Base-by-base conservation (phyloP, 2,113 vertebrate species). In the Atractosteus spatula region DNA sequence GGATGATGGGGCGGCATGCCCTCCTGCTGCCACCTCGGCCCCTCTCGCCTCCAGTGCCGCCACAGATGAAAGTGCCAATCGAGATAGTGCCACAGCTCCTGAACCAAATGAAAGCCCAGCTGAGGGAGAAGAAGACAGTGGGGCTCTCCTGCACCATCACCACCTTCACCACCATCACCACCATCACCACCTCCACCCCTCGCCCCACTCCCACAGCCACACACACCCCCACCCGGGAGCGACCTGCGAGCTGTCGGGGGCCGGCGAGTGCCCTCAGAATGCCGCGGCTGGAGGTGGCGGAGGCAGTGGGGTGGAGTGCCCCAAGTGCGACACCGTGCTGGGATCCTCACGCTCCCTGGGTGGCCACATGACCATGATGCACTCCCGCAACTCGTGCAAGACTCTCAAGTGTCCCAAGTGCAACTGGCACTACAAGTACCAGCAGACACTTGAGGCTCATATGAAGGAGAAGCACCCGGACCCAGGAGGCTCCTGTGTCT, bases 401-500 rank as follows among this genome's bases (percentile, higher is more conserved):
- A 99, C 97, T 8, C 94, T 99, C 75, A 99, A 99, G 91, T 99
- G 97, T 94, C 97, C 97, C 84, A 98, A 99, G 93, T 99, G 97
- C 89, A 99, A 99, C 92, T 99, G 97, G 97, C 97, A 99, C 93
- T 99, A 99, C 84, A 99, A 99, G 93, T 99, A 99, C 94, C 97
- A 99, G 94, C 97, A 99, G 93, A 99, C 97, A 4, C 92, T 99
- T 87, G 97, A 99, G 92, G 97, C 96, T 10, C 97, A 99, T 89
- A 99, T 99, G 97, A 99, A 99, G 92, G 97, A 99, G 89, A 99
- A 99, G 82, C 97, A 99, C 87, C 97, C 97, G 0, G 97, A 99
- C 87, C 95, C 97, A 0, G 97, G 97, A 42, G 96, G 95, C 83
- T 93, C 95, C 63, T 99, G 97, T 0, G 86, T 84, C 75, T 99